Conservation (phyloP, 2,113 vertebrate species). For the Poeciliopsis retropinna region DNA sequence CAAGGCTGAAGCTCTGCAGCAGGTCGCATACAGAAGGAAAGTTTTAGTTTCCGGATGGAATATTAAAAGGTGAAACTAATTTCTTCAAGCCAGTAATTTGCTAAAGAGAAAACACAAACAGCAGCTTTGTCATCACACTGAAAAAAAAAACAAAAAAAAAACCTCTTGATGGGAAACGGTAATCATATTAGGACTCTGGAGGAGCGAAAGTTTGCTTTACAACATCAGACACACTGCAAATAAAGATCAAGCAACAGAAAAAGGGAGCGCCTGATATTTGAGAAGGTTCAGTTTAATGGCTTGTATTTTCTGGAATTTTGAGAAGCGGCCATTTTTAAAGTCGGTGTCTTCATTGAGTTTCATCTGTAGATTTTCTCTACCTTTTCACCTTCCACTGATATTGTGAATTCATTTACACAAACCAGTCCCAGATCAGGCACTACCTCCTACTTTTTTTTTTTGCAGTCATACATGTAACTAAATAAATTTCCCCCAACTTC, state of each 20-base stretch:
- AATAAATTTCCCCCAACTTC: too few relatives aligned
- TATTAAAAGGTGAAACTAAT: constrained; percentile 5
- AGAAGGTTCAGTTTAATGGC: not conserved
- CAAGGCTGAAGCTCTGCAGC: constrained; percentile 20
- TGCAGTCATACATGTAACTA: too few relatives aligned
- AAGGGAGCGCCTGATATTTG: not conserved
- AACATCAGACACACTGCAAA: constrained; percentile 3
- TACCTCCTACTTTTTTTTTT: too few relatives aligned
- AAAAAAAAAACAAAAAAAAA: not conserved
- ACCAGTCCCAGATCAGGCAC: too few relatives aligned
- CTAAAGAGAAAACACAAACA: not conserved
- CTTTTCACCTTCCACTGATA: too few relatives aligned
- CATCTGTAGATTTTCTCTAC: constrained; percentile 2
- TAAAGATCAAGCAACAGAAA: constrained; percentile 23
- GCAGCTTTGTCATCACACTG: not conserved
- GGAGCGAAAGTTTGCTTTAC: not conserved
- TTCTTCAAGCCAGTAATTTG: constrained; percentile 6
- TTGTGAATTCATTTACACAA: too few relatives aligned
- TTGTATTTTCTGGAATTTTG: not conserved
- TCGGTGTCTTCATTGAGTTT: not conserved
- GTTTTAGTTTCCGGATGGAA: constrained; percentile 18
- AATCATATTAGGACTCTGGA: not conserved
- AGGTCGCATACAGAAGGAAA: constrained; percentile 5
- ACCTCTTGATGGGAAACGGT: too few relatives aligned
- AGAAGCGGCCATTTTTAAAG: not conserved